Base-by-base conservation (phyloP, 1,140 invertebrate genomes). In the Penaeus vannamei region DNA sequence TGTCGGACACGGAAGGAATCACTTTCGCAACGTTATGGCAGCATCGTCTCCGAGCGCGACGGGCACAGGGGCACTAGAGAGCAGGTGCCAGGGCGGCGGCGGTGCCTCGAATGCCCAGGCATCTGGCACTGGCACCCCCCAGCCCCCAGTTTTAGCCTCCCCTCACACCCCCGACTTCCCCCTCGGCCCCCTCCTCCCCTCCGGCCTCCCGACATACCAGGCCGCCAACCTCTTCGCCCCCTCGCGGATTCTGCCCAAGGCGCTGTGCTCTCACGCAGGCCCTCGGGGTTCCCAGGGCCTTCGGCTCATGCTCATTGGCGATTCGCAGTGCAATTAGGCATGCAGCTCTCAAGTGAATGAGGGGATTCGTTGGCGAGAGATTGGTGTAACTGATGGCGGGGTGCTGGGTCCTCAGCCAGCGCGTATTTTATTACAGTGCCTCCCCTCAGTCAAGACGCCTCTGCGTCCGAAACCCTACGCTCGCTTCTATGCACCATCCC, bases 81-180 rank as follows among this genome's bases (percentile, higher is more conserved):
- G 46, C n/a, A 53, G 83, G 64, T 69, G 36, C 62, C 83, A 81
- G 61, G 26, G 61, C 80, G 61, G 77, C 86, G 36, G 86, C 86
- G 80, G 26, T 81, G 61, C 32, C 79, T 87, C 79, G 79, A 87
- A 81, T 87, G 86, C 84, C 77, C 42, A 76, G 86, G 86, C 86
- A 87, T 87, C 86, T 87, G 86, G 85, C 85, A 86, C 86, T 87
- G 85, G 29, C 77, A 80, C 59, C 62, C 86, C 79, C 84, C 20
- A 26, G 53, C 79, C 80, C 77, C 64, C 86, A 53, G 46, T 81
- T 81, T 81, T 81, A 59, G 79, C 46, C 79, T 81, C 46, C 79
- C 79, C 79, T 81, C 79, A 23, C 77, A n/a, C 60, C 60, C 19
- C 23, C 29, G 8, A 42, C 42, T 42, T 59, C 29, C 53, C 72